Conservation (phyloP, 1,140 invertebrate species). For the Maconellicoccus hirsutus region DNA sequence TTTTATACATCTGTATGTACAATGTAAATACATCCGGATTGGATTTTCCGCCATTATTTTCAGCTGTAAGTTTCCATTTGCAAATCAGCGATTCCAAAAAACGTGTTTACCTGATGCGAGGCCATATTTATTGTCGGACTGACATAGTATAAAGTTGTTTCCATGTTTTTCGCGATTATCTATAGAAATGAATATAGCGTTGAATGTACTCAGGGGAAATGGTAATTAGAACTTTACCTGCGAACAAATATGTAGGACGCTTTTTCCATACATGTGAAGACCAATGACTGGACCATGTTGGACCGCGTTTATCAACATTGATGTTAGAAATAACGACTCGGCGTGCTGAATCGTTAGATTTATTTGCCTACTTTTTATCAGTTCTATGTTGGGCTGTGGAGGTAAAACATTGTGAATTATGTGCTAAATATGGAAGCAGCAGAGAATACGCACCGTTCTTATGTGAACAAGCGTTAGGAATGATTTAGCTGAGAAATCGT, state of each 20-base stretch:
- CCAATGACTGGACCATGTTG: conserved; percentile 10
- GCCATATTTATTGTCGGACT: conserved; percentile 12
- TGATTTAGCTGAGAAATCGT: conserved; percentile 5
- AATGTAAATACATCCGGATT: too few species aligned
- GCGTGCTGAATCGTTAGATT: neutral
- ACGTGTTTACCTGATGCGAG: conserved; percentile 4
- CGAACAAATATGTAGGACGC: neutral
- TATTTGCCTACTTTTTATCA: conserved; percentile 11
- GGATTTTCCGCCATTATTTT: neutral
- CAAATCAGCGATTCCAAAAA: conserved; percentile 6
- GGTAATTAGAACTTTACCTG: neutral
- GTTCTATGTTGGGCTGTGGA: neutral
- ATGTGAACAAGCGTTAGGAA: neutral
- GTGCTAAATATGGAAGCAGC: too few species aligned
- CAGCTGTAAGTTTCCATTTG: conserved; percentile 3
- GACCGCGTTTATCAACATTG: neutral
- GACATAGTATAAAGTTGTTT: neutral
- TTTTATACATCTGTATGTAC: too few species aligned
- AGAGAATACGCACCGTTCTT: neutral
- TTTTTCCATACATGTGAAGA: conserved; percentile 11
- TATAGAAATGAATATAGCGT: neutral
- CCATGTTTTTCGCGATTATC: neutral
- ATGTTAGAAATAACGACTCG: neutral
- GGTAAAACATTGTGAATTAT: too few species aligned
- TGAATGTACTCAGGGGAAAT: neutral